These are phyloP conservation scores for Camponotus floridanus DNA, from an alignment of 1,140 invertebrate species.

Conservation along the genomic window DNA sequence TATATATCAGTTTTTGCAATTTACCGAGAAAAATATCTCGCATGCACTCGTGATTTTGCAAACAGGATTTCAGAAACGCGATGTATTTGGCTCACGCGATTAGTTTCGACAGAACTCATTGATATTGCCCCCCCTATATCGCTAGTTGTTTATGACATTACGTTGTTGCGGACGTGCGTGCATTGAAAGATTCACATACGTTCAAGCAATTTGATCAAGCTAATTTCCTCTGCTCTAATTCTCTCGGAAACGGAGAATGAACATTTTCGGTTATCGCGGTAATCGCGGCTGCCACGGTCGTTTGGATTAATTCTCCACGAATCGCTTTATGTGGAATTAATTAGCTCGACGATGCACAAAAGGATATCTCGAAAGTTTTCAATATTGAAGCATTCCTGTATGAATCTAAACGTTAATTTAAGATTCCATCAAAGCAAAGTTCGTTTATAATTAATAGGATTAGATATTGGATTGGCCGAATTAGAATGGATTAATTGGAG, in stretches of 20 bases:
- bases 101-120: slow-evolving; percentile 52
- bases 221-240: slow-evolving; percentile 47
- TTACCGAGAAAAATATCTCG: slow-evolving; percentile 25
- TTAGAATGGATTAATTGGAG: slow-evolving; percentile 16
- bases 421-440: slow-evolving; percentile 1
- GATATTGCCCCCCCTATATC: slow-evolving; percentile 16
- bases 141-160: slow-evolving; percentile 52
- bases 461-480: background rate
- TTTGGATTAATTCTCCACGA: slow-evolving; percentile 43
- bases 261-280: slow-evolving; percentile 45
- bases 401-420: background rate
- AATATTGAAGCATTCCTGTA: slow-evolving; percentile 4
- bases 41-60: background rate
- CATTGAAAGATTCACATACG: slow-evolving; percentile 2
- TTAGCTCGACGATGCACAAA: slow-evolving; percentile 49
- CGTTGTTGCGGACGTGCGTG: slow-evolving; percentile 4
- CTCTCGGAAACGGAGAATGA: background rate
- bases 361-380: slow-evolving; percentile 14
- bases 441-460: background rate
- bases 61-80: slow-evolving; percentile 19
- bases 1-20: background rate
- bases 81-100: slow-evolving; percentile 40
- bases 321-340: slow-evolving; percentile 32
- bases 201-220: slow-evolving; percentile 5
- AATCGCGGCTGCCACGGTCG: slow-evolving; percentile 6